Evolutionary conservation across 2,888 invertebrate genomes (phyloP), one percentile per base, ranked within the genome.

Genomic region (Dynastes hyllus): DNA sequence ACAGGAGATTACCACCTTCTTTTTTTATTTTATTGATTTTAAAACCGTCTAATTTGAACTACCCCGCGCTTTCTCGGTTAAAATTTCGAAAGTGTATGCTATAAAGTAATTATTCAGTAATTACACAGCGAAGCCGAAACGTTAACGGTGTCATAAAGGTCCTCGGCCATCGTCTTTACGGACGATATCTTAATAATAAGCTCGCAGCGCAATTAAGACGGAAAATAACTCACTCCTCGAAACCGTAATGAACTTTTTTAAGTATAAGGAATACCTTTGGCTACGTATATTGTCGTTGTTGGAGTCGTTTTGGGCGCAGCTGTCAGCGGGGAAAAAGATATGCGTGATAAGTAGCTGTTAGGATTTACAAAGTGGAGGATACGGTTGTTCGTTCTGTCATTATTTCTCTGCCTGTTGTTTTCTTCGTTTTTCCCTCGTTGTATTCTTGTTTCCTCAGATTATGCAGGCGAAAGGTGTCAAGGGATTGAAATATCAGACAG

Each of bases 281-380:
- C 51, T 11, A 22, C 51, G 11, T 11, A 11, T 2, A 13, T 51
- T n/a, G 53, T 5, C n/a, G 53, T n/a, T n/a, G n/a, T 53, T 55
- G 55, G n/a, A 55, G 16, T 55, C 16, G 55, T 55, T 55, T 16
- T 16, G n/a, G 22, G 55, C 16, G 66, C 66, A 67, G 66, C 66
- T 67, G 66, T 67, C 66, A 65, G 55, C 55, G 0, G 29, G 29
- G 13, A 29, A 32, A 29, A 27, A 63, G 40, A 66, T 37, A 22
- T 22, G 66, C 66, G 66, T 67, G 66, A 67, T 40, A 45, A 67
- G 66, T 67, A 67, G 66, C 66, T 67, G 66, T 45, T 67, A 67
- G 22, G 55, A 58, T 58, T 58, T 58, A 58, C 55, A 58, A 58
- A 58, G 22, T 58, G 22, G 9, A 16, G 55, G 55, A 58, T 58